phyloP scores from a whole-genome alignment of 1,140 invertebrate genomes.

The Drosophila auraria region DNA sequence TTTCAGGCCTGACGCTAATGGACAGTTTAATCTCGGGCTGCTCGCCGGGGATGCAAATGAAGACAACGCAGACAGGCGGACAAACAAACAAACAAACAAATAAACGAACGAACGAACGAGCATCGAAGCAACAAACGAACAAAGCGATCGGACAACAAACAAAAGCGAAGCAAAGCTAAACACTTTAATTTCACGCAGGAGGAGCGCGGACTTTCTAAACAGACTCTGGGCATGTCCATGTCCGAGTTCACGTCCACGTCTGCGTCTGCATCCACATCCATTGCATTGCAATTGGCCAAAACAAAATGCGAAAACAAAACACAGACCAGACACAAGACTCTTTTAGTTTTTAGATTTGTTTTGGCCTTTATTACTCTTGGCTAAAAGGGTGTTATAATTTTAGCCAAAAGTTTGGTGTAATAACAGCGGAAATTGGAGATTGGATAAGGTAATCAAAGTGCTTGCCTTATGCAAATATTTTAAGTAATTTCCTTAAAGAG shows the following conservation, averaged over 20 bases:
- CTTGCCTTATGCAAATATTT: too few relatives aligned
- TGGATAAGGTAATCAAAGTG: too few relatives aligned
- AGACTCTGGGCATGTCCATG: conserved; percentile 42
- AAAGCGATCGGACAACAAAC: conserved; percentile 42
- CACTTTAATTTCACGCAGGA: conserved; percentile 83
- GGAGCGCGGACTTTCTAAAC: conserved; percentile 73
- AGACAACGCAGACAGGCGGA: conserved; percentile 58
- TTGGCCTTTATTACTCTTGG: conserved; percentile 24
- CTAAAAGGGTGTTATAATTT: not conserved
- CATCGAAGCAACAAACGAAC: conserved; percentile 23
- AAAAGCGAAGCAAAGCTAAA: conserved; percentile 61
- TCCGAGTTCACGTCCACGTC: conserved; percentile 14
- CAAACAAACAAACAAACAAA: conserved; percentile 15
- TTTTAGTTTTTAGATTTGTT: conserved; percentile 21
- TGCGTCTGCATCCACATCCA: conserved; percentile 33
- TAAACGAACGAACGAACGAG: conserved; percentile 37
- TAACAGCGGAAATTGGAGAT: too few relatives aligned
- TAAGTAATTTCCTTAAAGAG: too few relatives aligned
- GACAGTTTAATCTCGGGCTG: conserved; percentile 77
- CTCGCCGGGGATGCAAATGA: conserved; percentile 68
- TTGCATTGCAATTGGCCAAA: conserved; percentile 55
- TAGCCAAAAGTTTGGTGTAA: not conserved
- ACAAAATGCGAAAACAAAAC: conserved; percentile 47
- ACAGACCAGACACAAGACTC: conserved; percentile 9
- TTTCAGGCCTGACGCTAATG: conserved; percentile 76